Percentiles rank a stretch among this genome's conserved stretches.
Evolutionary conservation across 2,113 vertebrate genomes (phyloP).

Genomic region (Chrysemys picta): DNA sequence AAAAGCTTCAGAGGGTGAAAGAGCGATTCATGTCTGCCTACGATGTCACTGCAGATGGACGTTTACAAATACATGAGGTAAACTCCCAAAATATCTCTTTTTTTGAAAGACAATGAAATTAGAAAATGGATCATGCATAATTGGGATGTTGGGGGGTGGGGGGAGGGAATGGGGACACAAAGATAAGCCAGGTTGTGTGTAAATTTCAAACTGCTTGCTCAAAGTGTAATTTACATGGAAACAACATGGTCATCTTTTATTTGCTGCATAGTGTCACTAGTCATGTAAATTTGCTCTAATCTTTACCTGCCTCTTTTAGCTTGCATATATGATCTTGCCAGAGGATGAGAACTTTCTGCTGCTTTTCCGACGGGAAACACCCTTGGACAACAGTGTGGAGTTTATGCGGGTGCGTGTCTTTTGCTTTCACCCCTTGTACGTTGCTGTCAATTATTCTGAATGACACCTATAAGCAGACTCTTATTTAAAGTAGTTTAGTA

Average conservation of each 20-base stretch:
- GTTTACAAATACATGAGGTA: slow-evolving; percentile 93
- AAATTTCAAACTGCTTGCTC: not conserved
- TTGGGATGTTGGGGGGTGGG: not conserved
- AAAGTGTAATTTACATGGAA: not conserved
- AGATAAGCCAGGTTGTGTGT: fast-evolving
- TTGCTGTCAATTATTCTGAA: not conserved
- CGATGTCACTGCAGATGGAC: slow-evolving; percentile 82
- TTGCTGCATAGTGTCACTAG: not conserved
- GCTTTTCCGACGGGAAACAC: slow-evolving; percentile 90
- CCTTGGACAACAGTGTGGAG: slow-evolving; percentile 94
- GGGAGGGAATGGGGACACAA: not conserved
- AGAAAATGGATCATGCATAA: not conserved
- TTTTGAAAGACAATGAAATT: not conserved
- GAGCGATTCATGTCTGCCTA: slow-evolving; percentile 86
- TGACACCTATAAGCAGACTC: not conserved
- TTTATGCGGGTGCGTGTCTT: slow-evolving; percentile 89
- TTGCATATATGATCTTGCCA: slow-evolving; percentile 91
- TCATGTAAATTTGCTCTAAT: not conserved
- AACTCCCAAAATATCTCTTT: not conserved
- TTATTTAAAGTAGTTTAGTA: not conserved
- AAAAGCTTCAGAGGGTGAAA: slow-evolving; percentile 85
- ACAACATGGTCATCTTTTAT: not conserved
- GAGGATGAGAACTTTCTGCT: slow-evolving; percentile 96
- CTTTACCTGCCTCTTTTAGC: slow-evolving; percentile 72
- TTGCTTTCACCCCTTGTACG: not conserved